A percentile compares a stretch with the other conserved stretches of the same genome.
Evolutionary conservation across 2,113 vertebrate species (phyloP).

Genomic region (Takifugu bimaculatus): DNA sequence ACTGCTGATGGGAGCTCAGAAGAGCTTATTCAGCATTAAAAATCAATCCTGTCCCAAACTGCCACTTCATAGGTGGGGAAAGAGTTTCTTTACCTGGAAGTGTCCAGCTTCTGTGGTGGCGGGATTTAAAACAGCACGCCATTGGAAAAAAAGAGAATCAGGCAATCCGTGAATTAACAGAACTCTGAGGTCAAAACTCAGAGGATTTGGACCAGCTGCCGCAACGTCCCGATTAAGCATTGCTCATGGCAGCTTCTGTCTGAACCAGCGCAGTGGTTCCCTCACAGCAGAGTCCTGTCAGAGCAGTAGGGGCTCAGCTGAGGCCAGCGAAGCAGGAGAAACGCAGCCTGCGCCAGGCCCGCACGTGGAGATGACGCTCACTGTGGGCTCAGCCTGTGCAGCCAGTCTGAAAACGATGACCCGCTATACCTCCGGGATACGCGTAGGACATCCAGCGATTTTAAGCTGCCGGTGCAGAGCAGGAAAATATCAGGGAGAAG

Average conservation of each 20-base stretch:
- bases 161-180: constrained; percentile 15
- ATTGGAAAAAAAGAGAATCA: constrained; percentile 49
- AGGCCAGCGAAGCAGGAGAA: constrained; percentile 58
- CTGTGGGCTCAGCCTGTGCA: constrained; percentile 32
- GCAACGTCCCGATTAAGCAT: constrained; percentile 55
- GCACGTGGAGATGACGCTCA: constrained; percentile 45
- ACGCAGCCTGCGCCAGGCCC: constrained; percentile 53
- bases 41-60: not conserved
- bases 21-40: too few relatives aligned
- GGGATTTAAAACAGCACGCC: constrained; percentile 74
- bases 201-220: constrained; percentile 52
- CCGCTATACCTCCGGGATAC: constrained; percentile 8
- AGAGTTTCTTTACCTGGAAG: constrained; percentile 65
- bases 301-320: constrained; percentile 53
- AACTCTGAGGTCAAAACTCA: constrained; percentile 27
- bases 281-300: constrained; percentile 42
- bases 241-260: constrained; percentile 35
- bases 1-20: constrained; percentile 14
- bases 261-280: constrained; percentile 45
- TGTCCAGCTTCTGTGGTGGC: constrained; percentile 67
- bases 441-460: not conserved
- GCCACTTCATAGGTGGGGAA: not conserved
- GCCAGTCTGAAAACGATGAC: constrained; percentile 31
- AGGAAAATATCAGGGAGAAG: not conserved
- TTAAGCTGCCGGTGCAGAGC: constrained; percentile 4